Evolutionary conservation across 2,797 vertebrate genomes (phyloP).

Genomic region (Tapirus indicus): DNA sequence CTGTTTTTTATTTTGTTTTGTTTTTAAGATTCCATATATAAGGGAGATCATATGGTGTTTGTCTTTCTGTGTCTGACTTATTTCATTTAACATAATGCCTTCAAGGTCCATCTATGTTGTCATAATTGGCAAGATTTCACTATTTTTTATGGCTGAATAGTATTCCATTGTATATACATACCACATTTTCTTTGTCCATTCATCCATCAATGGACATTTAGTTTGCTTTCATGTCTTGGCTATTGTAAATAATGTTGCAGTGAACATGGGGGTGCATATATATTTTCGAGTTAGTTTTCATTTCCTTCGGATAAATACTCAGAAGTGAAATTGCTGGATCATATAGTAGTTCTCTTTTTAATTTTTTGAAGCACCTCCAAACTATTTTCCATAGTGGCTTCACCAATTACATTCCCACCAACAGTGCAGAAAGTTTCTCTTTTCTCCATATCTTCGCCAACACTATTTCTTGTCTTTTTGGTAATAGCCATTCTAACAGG

Average conservation of each 20-base stretch:
- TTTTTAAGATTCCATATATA: background rate
- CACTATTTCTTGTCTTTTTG: background rate
- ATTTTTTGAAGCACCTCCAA: background rate
- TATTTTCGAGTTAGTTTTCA: background rate
- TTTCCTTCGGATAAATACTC: background rate
- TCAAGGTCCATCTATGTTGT: background rate
- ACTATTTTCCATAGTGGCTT: background rate
- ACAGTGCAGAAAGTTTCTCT: background rate
- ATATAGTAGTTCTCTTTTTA: background rate
- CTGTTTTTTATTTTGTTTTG: background rate
- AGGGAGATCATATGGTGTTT: background rate
- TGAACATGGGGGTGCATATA: background rate
- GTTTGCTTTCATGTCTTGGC: background rate
- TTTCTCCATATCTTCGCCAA: background rate
- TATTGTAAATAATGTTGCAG: background rate
- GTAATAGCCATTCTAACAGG: background rate
- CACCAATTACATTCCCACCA: background rate
- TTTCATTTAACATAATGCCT: background rate
- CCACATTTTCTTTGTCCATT: background rate
- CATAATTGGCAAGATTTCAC: background rate
- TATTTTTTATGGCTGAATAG: background rate
- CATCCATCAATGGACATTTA: background rate
- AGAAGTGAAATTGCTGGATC: background rate
- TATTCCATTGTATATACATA: background rate
- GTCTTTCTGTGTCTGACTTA: background rate